phyloP scores from a whole-genome alignment of 2,113 vertebrate species.

The Calyptommatus sinebrachiatus region DNA sequence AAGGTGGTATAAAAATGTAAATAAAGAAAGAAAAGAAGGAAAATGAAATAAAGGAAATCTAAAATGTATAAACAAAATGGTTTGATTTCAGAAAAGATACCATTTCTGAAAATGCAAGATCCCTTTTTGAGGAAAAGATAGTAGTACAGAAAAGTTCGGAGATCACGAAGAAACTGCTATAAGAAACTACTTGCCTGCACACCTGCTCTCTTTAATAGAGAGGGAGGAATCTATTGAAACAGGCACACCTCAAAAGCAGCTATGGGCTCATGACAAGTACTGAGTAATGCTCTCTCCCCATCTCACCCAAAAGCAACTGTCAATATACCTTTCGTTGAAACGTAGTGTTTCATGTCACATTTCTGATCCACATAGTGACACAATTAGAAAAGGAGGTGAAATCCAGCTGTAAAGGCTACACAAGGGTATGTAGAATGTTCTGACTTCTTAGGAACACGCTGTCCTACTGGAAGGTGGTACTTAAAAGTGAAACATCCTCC shows the following conservation, averaged over 20 bases:
- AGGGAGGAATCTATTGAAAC: slow-evolving; percentile 53
- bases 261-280: slow-evolving; percentile 30
- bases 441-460: not conserved
- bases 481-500: not conserved
- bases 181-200: slow-evolving; percentile 36
- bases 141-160: slow-evolving; percentile 39
- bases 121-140: slow-evolving; percentile 42
- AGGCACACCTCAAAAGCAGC: slow-evolving; percentile 40
- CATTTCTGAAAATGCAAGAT: slow-evolving; percentile 23
- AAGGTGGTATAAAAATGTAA: too few species aligned
- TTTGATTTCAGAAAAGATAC: slow-evolving; percentile 40
- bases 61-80: too few species aligned
- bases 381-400: slow-evolving; percentile 35
- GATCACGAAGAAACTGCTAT: slow-evolving; percentile 45
- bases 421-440: slow-evolving; percentile 1
- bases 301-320: slow-evolving; percentile 33
- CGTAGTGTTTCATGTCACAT: slow-evolving; percentile 38
- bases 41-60: too few species aligned
- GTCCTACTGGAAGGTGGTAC: not conserved
- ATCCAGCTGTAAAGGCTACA: slow-evolving; percentile 17
- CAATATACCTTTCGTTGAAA: slow-evolving; percentile 37
- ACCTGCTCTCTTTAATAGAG: slow-evolving; percentile 55
- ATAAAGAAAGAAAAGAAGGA: too few species aligned
- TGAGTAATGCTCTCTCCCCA: slow-evolving; percentile 5
- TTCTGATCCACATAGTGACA: slow-evolving; percentile 31